These are phyloP conservation scores for Trachops cirrhosus DNA, from an alignment of 2,797 vertebrate genomes.

Conservation along the genomic window DNA sequence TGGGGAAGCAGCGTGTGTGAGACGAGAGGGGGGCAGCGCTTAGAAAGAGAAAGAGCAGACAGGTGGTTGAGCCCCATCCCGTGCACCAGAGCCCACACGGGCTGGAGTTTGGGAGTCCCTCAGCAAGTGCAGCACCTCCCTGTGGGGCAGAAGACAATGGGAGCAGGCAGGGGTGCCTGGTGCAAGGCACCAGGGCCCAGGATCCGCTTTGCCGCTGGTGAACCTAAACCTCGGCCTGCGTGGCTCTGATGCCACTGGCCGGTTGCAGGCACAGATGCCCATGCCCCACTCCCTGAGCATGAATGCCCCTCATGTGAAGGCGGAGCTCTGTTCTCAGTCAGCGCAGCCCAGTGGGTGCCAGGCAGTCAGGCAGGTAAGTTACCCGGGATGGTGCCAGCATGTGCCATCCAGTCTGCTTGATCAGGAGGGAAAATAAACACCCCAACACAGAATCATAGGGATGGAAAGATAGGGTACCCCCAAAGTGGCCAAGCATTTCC, in stretches of 20 bases:
- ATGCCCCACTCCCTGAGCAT: fast-evolving
- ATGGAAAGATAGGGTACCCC: no score
- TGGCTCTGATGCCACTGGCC: not conserved
- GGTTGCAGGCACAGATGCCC: not conserved
- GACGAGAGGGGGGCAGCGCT: no score
- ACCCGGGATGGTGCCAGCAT: not conserved
- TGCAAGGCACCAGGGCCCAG: fast-evolving
- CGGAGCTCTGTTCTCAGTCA: not conserved
- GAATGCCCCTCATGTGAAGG: fast-evolving
- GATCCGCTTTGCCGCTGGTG: not conserved
- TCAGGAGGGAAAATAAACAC: not conserved
- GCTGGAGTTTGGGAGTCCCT: not conserved
- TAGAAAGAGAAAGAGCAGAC: not conserved
- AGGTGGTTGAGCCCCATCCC: fast-evolving
- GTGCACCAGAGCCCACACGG: fast-evolving
- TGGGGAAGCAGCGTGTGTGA: not conserved
- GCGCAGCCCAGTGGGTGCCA: not conserved
- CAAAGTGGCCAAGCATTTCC: fast-evolving
- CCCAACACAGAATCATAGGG: not conserved
- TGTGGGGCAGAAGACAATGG: not conserved
- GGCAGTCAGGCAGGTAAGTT: not conserved
- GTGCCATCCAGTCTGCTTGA: fast-evolving
- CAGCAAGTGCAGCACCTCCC: not conserved
- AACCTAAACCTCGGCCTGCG: not conserved
- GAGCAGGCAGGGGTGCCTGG: no score